These are phyloP conservation scores for Tinamus guttatus DNA, from an alignment of 2,113 vertebrate genomes.

Conservation along the genomic window DNA sequence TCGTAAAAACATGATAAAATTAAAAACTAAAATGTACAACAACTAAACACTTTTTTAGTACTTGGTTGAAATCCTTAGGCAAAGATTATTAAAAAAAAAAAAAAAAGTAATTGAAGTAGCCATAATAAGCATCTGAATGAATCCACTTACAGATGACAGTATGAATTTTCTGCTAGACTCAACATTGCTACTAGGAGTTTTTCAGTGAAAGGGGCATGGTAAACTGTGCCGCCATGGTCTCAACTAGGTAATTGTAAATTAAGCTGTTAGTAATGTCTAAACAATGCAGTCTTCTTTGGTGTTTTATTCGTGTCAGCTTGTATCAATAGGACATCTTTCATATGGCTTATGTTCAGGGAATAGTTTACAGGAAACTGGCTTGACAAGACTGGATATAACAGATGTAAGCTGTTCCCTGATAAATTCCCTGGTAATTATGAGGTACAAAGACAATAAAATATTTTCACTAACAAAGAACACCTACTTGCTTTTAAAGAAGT, in stretches of 20 bases:
- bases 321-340: not conserved
- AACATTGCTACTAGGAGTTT: not conserved
- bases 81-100: not conserved
- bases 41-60: not conserved
- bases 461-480: not conserved
- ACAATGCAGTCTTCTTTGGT: not conserved
- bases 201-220: not conserved
- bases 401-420: not conserved
- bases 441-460: not conserved
- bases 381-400: not conserved
- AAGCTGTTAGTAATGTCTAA: not conserved
- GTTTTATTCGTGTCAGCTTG: not conserved
- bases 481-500: not conserved
- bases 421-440: not conserved
- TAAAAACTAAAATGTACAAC: not conserved
- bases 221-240: not conserved
- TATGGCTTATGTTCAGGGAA: not conserved
- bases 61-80: not conserved
- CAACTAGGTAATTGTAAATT: not conserved
- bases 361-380: not conserved
- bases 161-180: not conserved
- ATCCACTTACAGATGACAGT: not conserved
- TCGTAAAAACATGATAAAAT: not conserved
- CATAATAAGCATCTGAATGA: not conserved
- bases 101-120: not conserved